Evolutionary conservation across 1,140 invertebrate species (phyloP), one percentile per base, ranked within the genome.

Genomic region (Melitaea cinxia): DNA sequence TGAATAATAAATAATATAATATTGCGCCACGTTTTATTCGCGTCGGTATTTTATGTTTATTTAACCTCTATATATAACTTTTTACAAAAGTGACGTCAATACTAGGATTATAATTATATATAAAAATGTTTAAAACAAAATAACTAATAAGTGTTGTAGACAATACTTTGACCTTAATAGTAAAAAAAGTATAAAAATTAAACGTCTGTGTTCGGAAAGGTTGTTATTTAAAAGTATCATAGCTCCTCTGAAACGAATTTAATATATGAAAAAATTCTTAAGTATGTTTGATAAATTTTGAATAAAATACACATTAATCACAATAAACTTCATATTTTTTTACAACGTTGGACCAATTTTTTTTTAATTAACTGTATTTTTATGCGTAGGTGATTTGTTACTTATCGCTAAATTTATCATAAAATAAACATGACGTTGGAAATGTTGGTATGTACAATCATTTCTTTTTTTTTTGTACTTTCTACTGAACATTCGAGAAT

Each of bases 331-430:
- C 4, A 42, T 42, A 42, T 42, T 19, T 42, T 42, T 17, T 42
- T 42, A 1, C 7, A 10, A 6, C 23, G 42, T 47, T n/a, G n/a
- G 42, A 23, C 42, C 5, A 42, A n/a, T n/a, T 10, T 23, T 47
- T 45, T 45, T 21, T 47, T 47, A 37, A 55, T 55, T 55, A 55
- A 55, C 53, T 23, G 28, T 30, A 55, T 47, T 59, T 59, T 14
- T 59, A 45, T 49, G 28, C 14, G 26, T 28, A 49, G 26, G 39
- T 30, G 56, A 49, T 42, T 42, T 49, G 56, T 49, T 66, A 64
- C 63, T 75, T 71, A 73, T 75, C 67, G 65, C 56, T 65, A 68
- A 76, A 72, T 73, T 73, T 75, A 78, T 80, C 76, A 74, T 76
- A 39, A 55, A 55, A 71, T 80, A 80, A 80, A 80, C 70, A 74